These are phyloP conservation scores for Benitochromis conjunctus DNA, from an alignment of 2,113 vertebrate genomes.

Conservation along the genomic window DNA sequence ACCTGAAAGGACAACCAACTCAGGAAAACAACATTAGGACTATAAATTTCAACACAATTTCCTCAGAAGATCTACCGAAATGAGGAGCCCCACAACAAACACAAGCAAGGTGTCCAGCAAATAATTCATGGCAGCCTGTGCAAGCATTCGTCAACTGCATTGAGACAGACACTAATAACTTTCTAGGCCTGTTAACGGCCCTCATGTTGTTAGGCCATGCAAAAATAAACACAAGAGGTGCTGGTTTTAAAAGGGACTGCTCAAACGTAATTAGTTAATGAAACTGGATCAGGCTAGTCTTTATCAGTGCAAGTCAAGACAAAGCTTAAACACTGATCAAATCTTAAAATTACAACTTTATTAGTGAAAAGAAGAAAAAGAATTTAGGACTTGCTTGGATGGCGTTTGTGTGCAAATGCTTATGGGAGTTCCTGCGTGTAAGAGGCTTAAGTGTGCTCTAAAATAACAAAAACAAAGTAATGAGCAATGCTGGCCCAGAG, in stretches of 20 bases:
- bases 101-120: conserved; percentile 58
- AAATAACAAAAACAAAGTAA: conserved; percentile 39
- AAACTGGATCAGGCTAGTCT: neutral
- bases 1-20: conserved; percentile 44
- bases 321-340: neutral
- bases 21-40: conserved; percentile 52
- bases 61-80: conserved; percentile 25
- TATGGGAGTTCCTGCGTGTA: conserved; percentile 62
- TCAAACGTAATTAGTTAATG: neutral
- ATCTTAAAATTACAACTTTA: neutral
- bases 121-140: conserved; percentile 52
- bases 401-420: conserved; percentile 44
- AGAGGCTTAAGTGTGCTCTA: conserved; percentile 44
- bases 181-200: conserved; percentile 20
- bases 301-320: neutral
- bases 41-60: conserved; percentile 71
- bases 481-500: neutral
- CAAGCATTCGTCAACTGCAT: conserved; percentile 37
- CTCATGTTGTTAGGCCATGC: conserved; percentile 40
- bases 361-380: neutral
- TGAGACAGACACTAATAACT: conserved; percentile 53
- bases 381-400: conserved; percentile 9
- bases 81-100: conserved; percentile 41
- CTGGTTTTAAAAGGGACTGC: neutral
- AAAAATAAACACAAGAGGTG: conserved; percentile 45